Conservation (phyloP, 2,797 vertebrate genomes). For the Anguilla obscura region DNA sequence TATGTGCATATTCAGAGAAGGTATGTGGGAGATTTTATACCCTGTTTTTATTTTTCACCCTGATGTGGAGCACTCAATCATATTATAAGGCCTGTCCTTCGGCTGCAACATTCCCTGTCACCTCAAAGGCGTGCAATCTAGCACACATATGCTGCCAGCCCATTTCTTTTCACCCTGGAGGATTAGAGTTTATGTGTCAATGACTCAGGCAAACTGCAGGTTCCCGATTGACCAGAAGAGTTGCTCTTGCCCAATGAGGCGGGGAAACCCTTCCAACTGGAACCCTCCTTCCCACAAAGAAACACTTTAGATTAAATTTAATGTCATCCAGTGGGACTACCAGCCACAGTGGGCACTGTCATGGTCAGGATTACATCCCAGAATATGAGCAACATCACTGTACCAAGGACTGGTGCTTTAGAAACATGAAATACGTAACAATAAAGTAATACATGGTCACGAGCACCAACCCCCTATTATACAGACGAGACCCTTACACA, state of each 20-base stretch:
- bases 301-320: neutral
- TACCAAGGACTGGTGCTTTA: neutral
- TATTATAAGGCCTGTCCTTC: neutral
- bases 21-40: no score
- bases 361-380: neutral
- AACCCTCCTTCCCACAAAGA: neutral
- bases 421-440: neutral
- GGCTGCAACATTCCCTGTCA: neutral
- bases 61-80: no score
- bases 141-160: neutral
- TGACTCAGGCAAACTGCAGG: neutral
- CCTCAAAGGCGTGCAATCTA: neutral
- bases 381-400: neutral
- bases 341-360: neutral
- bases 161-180: neutral
- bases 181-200: neutral
- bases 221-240: neutral
- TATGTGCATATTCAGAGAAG: no score
- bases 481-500: neutral
- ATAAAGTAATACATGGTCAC: neutral
- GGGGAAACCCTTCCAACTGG: neutral
- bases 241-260: constrained; percentile 7
- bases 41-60: no score
- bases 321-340: neutral
- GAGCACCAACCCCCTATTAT: neutral